phyloP scores from a whole-genome alignment of 2,113 vertebrate species.

The Nycticebus coucang region DNA sequence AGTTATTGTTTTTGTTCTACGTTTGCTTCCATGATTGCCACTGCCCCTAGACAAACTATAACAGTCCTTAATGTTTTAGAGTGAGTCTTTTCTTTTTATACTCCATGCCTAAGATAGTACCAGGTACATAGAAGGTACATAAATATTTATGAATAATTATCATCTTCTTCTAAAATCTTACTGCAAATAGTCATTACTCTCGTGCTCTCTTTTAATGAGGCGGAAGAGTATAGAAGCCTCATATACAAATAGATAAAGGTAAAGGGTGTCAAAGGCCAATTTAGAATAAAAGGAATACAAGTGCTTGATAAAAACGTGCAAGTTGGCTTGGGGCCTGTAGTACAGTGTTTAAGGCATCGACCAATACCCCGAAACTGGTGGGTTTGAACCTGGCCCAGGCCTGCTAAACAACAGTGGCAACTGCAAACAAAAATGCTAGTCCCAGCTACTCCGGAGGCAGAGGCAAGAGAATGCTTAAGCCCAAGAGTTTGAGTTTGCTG shows the following conservation, averaged over 20 bases:
- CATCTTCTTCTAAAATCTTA: background rate
- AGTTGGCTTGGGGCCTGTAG: background rate
- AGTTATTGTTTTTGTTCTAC: background rate
- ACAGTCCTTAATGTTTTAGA: background rate
- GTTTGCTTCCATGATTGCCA: background rate
- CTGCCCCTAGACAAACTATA: background rate
- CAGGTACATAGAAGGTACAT: background rate
- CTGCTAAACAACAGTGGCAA: no score
- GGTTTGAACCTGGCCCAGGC: no score
- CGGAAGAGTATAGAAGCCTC: background rate
- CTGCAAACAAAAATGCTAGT: no score
- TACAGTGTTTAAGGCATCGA: no score
- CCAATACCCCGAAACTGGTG: no score
- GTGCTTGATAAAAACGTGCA: slow-evolving; percentile 11
- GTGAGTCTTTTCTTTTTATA: background rate
- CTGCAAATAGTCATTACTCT: background rate
- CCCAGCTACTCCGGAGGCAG: no score
- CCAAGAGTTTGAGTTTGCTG: no score
- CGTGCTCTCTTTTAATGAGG: background rate
- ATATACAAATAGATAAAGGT: background rate
- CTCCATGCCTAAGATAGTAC: background rate
- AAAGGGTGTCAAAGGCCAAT: background rate
- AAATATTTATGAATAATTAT: background rate
- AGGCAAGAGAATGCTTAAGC: no score
- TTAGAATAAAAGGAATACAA: background rate